Evolutionary conservation across 2,888 invertebrate species (phyloP).

Genomic region (Eugnorisma glareosa): DNA sequence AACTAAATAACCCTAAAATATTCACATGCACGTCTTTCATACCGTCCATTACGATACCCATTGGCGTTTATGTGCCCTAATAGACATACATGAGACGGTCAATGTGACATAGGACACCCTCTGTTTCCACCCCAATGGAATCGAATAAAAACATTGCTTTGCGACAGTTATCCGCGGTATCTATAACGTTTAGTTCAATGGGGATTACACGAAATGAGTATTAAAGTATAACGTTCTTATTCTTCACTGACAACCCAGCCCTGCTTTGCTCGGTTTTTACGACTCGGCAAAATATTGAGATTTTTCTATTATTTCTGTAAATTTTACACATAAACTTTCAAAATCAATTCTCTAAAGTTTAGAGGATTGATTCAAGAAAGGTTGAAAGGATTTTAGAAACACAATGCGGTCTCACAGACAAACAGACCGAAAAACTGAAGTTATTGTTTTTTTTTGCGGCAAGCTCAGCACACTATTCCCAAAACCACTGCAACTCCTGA

Average conservation of each 20-base stretch:
- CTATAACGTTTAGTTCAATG: slow-evolving; percentile 66
- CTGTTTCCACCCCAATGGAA: slow-evolving; percentile 78
- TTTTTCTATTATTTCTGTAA: no score
- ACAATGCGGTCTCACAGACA: not conserved
- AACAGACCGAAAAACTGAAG: not conserved
- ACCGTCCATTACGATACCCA: slow-evolving; percentile 78
- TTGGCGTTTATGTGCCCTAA: slow-evolving; percentile 82
- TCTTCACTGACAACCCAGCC: not conserved
- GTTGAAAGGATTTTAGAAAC: not conserved
- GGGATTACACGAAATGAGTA: slow-evolving; percentile 62
- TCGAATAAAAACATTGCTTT: slow-evolving; percentile 85
- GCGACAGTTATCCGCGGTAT: slow-evolving; percentile 72
- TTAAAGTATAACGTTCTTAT: slow-evolving; percentile 49
- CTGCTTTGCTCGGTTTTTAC: not conserved
- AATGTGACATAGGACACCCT: slow-evolving; percentile 83
- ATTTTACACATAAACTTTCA: not conserved
- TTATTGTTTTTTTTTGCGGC: not conserved
- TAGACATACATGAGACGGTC: slow-evolving; percentile 83
- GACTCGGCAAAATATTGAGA: not conserved
- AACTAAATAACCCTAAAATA: slow-evolving; percentile 65
- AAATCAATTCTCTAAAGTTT: no score
- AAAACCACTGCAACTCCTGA: no score
- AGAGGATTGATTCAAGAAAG: no score
- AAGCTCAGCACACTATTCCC: no score
- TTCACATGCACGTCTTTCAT: slow-evolving; percentile 72